phyloP scores from a whole-genome alignment of 2,888 invertebrate species.

The Eilema griseolum region DNA sequence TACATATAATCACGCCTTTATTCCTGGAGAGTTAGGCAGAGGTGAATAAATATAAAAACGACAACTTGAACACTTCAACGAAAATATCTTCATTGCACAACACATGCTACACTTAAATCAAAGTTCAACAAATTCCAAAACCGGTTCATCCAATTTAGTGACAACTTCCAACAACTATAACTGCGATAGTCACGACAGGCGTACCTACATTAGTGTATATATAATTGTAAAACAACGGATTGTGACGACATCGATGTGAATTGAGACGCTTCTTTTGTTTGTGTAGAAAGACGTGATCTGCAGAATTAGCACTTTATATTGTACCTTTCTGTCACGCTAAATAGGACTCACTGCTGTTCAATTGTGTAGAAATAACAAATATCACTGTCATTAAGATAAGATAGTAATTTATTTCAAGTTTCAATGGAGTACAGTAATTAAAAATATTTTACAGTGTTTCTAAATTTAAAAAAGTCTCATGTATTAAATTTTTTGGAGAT shows the following conservation, averaged over 20 bases:
- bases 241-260: slow-evolving; percentile 11
- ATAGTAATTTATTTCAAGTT: too few relatives aligned
- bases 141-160: slow-evolving; percentile 18
- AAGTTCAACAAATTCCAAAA: slow-evolving; percentile 6
- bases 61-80: not conserved
- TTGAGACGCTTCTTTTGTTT: slow-evolving; percentile 10
- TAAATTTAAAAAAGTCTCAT: too few relatives aligned
- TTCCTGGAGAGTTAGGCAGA: too few relatives aligned
- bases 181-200: slow-evolving; percentile 36
- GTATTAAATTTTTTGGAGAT: too few relatives aligned
- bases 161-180: slow-evolving; percentile 13
- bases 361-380: not conserved
- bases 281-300: not conserved
- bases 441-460: too few relatives aligned
- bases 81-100: slow-evolving; percentile 3
- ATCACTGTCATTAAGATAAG: not conserved
- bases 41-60: too few relatives aligned
- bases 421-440: too few relatives aligned
- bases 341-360: not conserved
- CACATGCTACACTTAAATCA: slow-evolving; percentile 14
- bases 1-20: too few relatives aligned
- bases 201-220: slow-evolving; percentile 33
- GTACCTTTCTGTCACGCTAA: not conserved
- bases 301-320: not conserved
- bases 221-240: slow-evolving; percentile 29